Conservation (phyloP, 1,140 invertebrate genomes). For the Colletes gigas region DNA sequence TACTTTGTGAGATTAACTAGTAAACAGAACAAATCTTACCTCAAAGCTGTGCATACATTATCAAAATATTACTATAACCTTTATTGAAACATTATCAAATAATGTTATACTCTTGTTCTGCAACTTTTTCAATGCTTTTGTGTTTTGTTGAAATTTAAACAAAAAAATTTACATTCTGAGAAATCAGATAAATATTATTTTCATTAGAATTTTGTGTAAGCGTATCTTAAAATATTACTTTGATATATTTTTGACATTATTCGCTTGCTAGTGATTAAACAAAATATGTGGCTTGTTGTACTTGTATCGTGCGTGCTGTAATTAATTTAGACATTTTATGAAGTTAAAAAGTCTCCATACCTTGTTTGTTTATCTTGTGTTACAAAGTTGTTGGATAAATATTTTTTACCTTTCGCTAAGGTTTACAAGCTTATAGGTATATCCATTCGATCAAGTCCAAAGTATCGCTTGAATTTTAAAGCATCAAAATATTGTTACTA, state of each 20-base stretch:
- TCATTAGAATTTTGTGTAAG: neutral
- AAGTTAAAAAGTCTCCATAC: neutral
- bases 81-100: neutral
- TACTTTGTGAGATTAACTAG: neutral
- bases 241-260: no score
- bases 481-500: neutral
- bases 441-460: neutral
- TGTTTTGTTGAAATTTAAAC: no score
- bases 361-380: neutral
- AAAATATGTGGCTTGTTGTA: neutral
- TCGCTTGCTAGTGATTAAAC: neutral
- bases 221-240: no score
- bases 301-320: no score
- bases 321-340: neutral
- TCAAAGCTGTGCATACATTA: neutral
- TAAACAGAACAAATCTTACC: neutral
- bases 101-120: neutral
- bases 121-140: neutral
- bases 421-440: neutral
- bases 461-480: neutral
- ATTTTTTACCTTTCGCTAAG: neutral
- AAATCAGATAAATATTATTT: neutral
- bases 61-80: neutral
- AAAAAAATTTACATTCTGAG: no score
- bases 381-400: neutral